Conservation (phyloP, 2,797 vertebrate genomes). For the Sebastes nivosus region DNA sequence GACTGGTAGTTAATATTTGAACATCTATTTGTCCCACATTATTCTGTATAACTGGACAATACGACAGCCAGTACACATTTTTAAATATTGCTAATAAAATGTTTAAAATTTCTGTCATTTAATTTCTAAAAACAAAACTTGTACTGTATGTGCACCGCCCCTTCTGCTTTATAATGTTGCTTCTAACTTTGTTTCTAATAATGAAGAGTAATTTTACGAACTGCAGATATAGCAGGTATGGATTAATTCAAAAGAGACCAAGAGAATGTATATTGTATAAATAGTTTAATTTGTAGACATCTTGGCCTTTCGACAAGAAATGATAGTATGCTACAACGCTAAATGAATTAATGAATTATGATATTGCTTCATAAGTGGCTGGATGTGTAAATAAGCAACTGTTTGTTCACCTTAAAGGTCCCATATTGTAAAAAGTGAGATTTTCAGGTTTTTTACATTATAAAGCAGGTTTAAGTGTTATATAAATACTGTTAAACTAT, state of each 20-base stretch:
- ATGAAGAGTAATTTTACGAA: too few species aligned
- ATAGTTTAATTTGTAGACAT: background rate
- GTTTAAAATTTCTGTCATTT: too few species aligned
- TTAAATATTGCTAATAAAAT: background rate
- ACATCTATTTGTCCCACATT: background rate
- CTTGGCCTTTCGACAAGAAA: background rate
- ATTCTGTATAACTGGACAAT: background rate
- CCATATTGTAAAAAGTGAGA: too few species aligned
- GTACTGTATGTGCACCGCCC: too few species aligned
- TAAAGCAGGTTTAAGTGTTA: too few species aligned
- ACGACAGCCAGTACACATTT: background rate
- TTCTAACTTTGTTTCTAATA: too few species aligned
- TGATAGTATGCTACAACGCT: background rate
- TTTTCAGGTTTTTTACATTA: too few species aligned
- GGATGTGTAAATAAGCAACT: background rate
- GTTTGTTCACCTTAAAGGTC: background rate
- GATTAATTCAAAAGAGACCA: background rate
- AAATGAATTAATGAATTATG: background rate
- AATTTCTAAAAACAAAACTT: too few species aligned
- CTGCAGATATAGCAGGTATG: background rate
- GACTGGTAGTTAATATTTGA: background rate
- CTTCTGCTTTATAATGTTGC: too few species aligned
- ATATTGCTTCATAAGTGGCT: background rate
- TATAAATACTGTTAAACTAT: too few species aligned
- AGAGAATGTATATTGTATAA: background rate